Conservation (phyloP, 2,113 vertebrate genomes). For the Notothenia coriiceps region DNA sequence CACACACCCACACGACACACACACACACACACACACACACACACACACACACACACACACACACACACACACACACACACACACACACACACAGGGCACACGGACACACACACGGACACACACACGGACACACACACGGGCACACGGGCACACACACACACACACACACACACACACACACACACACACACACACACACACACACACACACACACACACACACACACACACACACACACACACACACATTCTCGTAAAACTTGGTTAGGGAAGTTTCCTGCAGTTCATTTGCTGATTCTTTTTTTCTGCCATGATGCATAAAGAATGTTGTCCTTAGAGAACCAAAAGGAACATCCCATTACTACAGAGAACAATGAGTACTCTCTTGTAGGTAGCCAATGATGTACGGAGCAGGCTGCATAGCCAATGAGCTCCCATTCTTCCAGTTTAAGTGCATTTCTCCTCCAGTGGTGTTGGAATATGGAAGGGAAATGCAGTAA, state of each 20-base stretch:
- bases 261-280: conserved; percentile 40
- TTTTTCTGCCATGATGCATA: conserved; percentile 44
- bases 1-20: too few species aligned
- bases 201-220: conserved; percentile 22
- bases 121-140: background rate
- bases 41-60: too few species aligned
- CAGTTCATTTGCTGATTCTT: conserved; percentile 36
- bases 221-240: conserved; percentile 5
- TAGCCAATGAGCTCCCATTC: conserved; percentile 55
- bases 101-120: background rate
- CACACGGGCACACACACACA: too few species aligned
- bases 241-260: conserved; percentile 37
- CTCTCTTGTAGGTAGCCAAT: conserved; percentile 32
- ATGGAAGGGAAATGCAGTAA: conserved; percentile 60
- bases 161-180: background rate
- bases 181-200: conserved; percentile 2
- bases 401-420: conserved; percentile 55
- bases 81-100: too few species aligned
- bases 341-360: conserved; percentile 53
- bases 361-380: conserved; percentile 61
- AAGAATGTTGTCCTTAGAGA: conserved; percentile 54
- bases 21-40: too few species aligned
- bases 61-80: too few species aligned
- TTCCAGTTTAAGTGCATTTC: conserved; percentile 73
- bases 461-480: conserved; percentile 60